Conservation (phyloP, 2,797 vertebrate species). For the Mormyrus proboscirostris region DNA sequence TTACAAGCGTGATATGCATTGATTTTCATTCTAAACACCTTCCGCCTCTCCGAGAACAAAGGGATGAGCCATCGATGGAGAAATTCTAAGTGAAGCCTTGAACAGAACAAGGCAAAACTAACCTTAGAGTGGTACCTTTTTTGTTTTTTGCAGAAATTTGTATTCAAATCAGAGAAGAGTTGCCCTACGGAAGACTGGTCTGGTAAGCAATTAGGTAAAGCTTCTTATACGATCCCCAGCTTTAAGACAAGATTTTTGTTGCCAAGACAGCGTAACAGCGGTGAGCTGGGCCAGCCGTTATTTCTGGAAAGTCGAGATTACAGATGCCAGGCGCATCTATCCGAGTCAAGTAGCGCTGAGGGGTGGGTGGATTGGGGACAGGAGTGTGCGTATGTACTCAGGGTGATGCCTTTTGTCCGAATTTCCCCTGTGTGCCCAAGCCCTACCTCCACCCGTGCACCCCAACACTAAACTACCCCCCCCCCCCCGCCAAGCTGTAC, state of each 20-base stretch:
- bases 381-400: background rate
- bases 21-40: conserved; percentile 6
- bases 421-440: background rate
- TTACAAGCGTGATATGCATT: background rate
- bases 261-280: conserved; percentile 23
- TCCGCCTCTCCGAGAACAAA: background rate
- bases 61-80: background rate
- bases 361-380: background rate
- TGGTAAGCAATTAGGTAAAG: conserved; percentile 47
- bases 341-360: background rate
- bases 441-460: background rate
- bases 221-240: conserved; percentile 40
- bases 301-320: conserved; percentile 18
- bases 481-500: background rate
- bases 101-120: conserved; percentile 8
- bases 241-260: conserved; percentile 34
- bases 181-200: conserved; percentile 39
- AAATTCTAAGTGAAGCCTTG: conserved; percentile 4
- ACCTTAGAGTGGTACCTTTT: conserved; percentile 39
- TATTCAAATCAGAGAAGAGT: conserved; percentile 42
- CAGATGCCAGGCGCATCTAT: conserved; percentile 1
- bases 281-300: background rate
- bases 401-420: background rate
- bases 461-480: background rate
- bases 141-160: conserved; percentile 33